A percentile compares a stretch with the other conserved stretches of the same genome.
phyloP scores from a whole-genome alignment of 2,888 invertebrate species.

The Thymelicus acteon region DNA sequence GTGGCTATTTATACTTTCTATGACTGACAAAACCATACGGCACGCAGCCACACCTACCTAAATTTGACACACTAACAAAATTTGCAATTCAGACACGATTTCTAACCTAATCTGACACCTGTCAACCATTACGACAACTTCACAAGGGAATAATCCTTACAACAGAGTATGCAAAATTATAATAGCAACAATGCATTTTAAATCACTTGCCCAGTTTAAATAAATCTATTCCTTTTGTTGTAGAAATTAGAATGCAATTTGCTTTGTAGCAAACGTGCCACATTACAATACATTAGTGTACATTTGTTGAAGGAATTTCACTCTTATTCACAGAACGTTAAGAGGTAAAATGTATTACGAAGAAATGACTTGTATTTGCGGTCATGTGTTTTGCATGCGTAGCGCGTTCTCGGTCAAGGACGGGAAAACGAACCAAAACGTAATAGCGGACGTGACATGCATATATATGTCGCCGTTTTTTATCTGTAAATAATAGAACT shows the following conservation, averaged over 20 bases:
- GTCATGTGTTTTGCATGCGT: slow-evolving; percentile 25
- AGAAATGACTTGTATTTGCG: background rate
- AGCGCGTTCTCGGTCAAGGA: slow-evolving; percentile 31
- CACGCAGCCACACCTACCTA: too few species aligned
- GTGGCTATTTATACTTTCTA: too few species aligned
- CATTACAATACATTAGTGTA: background rate
- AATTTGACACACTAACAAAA: background rate
- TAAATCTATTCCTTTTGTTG: background rate
- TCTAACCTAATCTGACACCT: slow-evolving; percentile 28
- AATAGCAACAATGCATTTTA: slow-evolving; percentile 13
- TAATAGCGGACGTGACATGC: slow-evolving; percentile 27
- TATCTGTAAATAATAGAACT: background rate
- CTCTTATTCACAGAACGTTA: background rate
- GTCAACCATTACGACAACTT: slow-evolving; percentile 25
- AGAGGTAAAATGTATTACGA: background rate
- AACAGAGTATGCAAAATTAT: slow-evolving; percentile 25
- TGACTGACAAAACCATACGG: background rate
- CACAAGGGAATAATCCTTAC: slow-evolving; percentile 22
- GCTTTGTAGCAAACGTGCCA: background rate
- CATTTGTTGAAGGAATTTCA: background rate
- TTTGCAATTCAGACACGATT: background rate
- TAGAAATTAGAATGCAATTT: background rate
- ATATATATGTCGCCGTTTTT: slow-evolving; percentile 6
- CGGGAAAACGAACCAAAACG: slow-evolving; percentile 22
- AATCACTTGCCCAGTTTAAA: background rate